A percentile compares a stretch with the other conserved stretches of the same genome.
phyloP scores from a whole-genome alignment of 2,113 vertebrate genomes.

The Chaetura pelagica region DNA sequence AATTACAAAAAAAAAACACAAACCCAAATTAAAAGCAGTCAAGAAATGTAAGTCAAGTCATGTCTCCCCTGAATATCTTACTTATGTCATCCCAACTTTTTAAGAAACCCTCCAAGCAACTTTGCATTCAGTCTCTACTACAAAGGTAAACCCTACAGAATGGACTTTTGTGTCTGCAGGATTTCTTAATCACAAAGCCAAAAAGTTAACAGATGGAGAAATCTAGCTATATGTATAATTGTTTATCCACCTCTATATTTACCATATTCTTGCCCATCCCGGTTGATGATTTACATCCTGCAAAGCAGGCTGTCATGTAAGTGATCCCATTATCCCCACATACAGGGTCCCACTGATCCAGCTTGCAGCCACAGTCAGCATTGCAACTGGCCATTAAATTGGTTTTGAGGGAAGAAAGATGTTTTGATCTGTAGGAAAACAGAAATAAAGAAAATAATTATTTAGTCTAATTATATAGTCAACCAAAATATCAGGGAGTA shows the following conservation, averaged over 20 bases:
- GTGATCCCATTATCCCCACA: constrained; percentile 86
- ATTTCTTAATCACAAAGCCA: background rate
- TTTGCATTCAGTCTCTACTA: background rate
- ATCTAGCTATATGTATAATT: background rate
- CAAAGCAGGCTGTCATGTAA: constrained; percentile 85
- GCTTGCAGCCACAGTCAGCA: constrained; percentile 79
- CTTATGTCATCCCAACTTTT: background rate
- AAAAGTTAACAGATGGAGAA: background rate
- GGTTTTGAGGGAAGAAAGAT: constrained; percentile 37
- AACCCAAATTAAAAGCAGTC: background rate
- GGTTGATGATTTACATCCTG: constrained; percentile 80
- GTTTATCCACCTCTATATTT: background rate
- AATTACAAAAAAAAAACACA: background rate
- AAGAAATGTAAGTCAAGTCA: background rate
- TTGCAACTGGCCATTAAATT: constrained; percentile 81
- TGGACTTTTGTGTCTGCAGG: background rate
- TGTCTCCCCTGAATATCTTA: background rate
- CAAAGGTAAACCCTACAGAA: background rate
- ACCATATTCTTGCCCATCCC: constrained; percentile 83
- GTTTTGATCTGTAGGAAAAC: background rate
- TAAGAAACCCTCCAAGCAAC: background rate
- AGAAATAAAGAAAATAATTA: background rate
- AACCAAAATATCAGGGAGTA: background rate
- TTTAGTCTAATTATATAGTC: background rate
- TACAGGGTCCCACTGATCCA: constrained; percentile 87